Conservation (phyloP, 2,797 vertebrate species). For the Crocodylus rhombifer region DNA sequence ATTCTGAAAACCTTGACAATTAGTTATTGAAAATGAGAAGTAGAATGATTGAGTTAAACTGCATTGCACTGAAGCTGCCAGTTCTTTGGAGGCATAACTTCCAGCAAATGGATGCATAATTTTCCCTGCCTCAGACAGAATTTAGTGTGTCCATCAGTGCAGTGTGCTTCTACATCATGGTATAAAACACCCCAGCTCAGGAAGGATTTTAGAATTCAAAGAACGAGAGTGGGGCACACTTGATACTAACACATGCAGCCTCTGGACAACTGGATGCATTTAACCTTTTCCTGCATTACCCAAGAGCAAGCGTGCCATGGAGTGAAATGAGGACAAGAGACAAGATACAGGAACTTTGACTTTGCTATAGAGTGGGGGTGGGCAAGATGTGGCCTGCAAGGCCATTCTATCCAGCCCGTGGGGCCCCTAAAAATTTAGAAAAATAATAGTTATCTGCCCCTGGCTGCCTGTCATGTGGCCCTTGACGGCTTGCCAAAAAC, state of each 20-base stretch:
- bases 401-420: too few relatives aligned
- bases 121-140: constrained; percentile 31
- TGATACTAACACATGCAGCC: not conserved
- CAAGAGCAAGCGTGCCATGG: constrained; percentile 38
- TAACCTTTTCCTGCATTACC: constrained; percentile 15
- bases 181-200: not conserved
- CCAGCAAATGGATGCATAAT: constrained; percentile 35
- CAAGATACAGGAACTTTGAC: constrained; percentile 16
- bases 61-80: not conserved
- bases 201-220: not conserved
- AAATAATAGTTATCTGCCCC: too few relatives aligned
- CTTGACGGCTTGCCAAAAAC: too few relatives aligned
- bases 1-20: not conserved
- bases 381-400: too few relatives aligned
- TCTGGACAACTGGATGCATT: not conserved
- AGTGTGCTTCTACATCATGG: not conserved
- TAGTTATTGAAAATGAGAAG: constrained; percentile 23
- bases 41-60: constrained; percentile 9
- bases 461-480: too few relatives aligned
- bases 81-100: not conserved
- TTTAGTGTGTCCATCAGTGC: not conserved
- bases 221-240: constrained; percentile 45
- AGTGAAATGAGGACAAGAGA: constrained; percentile 60
- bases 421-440: too few relatives aligned
- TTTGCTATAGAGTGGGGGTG: not conserved